These are phyloP conservation scores for Corydoras maculifer DNA, from an alignment of 2,113 vertebrate genomes.

Conservation along the genomic window DNA sequence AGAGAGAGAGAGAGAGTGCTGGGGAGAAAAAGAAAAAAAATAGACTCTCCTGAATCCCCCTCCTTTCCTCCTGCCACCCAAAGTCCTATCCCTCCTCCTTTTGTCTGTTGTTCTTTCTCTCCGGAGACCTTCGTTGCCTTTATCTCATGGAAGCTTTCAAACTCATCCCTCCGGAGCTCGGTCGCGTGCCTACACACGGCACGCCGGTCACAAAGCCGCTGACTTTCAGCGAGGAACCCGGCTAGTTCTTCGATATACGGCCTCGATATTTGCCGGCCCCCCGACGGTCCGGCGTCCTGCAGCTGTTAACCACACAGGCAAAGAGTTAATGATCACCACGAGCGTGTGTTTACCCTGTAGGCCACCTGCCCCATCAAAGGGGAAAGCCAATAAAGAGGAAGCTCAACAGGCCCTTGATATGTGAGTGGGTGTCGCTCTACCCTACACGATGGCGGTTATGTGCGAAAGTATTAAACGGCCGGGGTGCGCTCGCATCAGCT, in stretches of 20 bases:
- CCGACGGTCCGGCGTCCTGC: no score
- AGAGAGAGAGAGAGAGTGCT: conserved; percentile 26
- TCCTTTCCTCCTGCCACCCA: conserved; percentile 45
- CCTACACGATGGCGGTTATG: conserved; percentile 13
- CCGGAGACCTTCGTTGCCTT: conserved; percentile 24
- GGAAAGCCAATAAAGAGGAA: conserved; percentile 9
- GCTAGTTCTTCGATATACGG: no score
- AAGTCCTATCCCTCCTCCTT: conserved; percentile 24
- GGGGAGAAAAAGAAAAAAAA: conserved; percentile 48
- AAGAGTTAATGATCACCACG: no score
- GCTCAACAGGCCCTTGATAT: conserved; percentile 22
- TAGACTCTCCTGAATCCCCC: conserved; percentile 62
- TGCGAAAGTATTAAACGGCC: conserved; percentile 27
- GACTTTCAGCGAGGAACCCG: not conserved
- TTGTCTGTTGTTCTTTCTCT: conserved; percentile 22
- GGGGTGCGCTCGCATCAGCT: conserved; percentile 1
- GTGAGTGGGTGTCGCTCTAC: conserved; percentile 17
- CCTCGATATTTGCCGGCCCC: no score
- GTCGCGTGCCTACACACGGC: conserved; percentile 10
- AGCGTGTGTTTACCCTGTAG: no score
- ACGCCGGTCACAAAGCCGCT: not conserved
- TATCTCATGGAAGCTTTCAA: conserved; percentile 28
- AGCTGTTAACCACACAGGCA: no score
- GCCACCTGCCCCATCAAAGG: no score
- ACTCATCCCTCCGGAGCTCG: conserved; percentile 15